A percentile compares a stretch with the other conserved stretches of the same genome.
Conservation (phyloP, 2,113 vertebrate genomes). For the Tetrax tetrax region DNA sequence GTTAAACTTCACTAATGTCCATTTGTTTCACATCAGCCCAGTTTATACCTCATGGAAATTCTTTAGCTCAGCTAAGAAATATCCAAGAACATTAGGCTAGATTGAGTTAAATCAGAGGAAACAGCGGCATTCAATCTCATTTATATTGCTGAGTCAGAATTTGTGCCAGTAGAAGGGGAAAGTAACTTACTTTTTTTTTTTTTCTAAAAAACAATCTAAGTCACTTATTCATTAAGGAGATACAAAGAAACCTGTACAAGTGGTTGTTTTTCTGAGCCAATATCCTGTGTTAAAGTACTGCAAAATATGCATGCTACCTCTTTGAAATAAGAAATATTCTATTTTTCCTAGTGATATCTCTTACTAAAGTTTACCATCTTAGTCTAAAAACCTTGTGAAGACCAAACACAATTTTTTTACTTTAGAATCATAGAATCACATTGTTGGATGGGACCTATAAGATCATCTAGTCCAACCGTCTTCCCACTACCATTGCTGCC, state of each 20-base stretch:
- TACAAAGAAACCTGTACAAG: neutral
- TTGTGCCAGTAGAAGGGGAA: neutral
- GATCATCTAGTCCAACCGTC: too few species aligned
- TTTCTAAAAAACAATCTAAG: neutral
- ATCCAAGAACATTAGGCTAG: neutral
- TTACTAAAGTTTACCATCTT: neutral
- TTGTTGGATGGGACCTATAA: too few species aligned
- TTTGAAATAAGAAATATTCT: fast-evolving
- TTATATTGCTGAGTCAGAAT: neutral
- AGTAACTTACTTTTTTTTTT: neutral
- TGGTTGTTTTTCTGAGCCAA: neutral
- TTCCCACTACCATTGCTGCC: too few species aligned
- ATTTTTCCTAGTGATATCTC: neutral
- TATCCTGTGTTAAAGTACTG: neutral
- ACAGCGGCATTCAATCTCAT: neutral
- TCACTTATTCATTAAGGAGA: neutral
- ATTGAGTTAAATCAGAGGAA: neutral
- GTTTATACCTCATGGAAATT: neutral
- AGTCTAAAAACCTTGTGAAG: neutral
- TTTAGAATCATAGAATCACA: too few species aligned
- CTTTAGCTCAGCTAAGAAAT: neutral
- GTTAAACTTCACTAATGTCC: neutral
- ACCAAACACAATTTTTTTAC: too few species aligned
- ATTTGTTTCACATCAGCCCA: neutral
- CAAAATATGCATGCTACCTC: neutral